Evolutionary conservation across 2,888 invertebrate genomes (phyloP).

Genomic region (Drosophila parthenogenetica): DNA sequence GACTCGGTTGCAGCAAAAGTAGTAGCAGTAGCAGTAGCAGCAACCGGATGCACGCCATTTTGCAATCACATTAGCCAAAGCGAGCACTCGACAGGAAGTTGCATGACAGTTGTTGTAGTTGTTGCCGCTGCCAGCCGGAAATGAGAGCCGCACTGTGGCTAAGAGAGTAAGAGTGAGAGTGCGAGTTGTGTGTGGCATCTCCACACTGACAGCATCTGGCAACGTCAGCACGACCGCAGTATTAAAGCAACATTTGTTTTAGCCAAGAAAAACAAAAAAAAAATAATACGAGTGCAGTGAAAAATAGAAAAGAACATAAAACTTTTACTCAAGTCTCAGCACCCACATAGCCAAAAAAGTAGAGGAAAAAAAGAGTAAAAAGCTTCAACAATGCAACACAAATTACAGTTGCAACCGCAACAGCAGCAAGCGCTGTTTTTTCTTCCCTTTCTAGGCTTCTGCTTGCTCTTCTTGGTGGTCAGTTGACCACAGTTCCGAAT

Average conservation of each 20-base stretch:
- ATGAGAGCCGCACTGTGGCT: slow-evolving; percentile 54
- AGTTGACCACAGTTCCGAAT: slow-evolving; percentile 63
- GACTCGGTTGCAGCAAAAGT: slow-evolving; percentile 37
- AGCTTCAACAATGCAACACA: slow-evolving; percentile 72
- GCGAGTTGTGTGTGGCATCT: slow-evolving; percentile 7
- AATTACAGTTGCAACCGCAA: slow-evolving; percentile 70
- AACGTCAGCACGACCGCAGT: slow-evolving; percentile 62
- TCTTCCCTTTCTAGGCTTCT: background rate
- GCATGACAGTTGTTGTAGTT: slow-evolving; percentile 52
- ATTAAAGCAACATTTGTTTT: slow-evolving; percentile 79
- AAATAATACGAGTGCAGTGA: background rate
- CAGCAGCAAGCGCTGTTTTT: slow-evolving; percentile 37
- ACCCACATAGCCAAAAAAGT: background rate
- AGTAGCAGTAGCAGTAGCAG: background rate
- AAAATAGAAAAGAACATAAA: slow-evolving; percentile 4
- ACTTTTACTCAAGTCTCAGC: slow-evolving; percentile 38
- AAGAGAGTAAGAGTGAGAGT: slow-evolving; percentile 18
- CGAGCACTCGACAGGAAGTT: slow-evolving; percentile 44
- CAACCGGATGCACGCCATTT: slow-evolving; percentile 68
- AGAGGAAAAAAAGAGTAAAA: slow-evolving; percentile 7
- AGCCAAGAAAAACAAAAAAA: slow-evolving; percentile 31
- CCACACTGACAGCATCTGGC: slow-evolving; percentile 31
- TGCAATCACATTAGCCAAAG: slow-evolving; percentile 74
- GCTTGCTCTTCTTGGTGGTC: slow-evolving; percentile 8
- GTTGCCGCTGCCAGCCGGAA: slow-evolving; percentile 52